Conservation (phyloP, 2,888 invertebrate genomes). For the Clunio marinus region DNA sequence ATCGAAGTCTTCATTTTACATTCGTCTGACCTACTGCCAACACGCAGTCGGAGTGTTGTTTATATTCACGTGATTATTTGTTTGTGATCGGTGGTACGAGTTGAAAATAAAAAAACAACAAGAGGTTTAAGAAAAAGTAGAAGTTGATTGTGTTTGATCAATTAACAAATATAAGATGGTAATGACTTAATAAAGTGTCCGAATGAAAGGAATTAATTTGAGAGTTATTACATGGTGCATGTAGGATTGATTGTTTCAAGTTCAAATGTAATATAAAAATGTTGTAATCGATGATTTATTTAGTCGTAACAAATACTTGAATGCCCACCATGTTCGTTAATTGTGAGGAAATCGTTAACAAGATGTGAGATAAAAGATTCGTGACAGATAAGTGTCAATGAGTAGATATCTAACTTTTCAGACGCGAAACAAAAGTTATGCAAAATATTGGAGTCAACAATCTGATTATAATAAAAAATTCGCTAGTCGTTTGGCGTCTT, state of each 20-base stretch:
- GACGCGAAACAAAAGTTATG: too few relatives aligned
- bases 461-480: too few relatives aligned
- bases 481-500: too few relatives aligned
- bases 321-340: too few relatives aligned
- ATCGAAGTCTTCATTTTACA: slow-evolving; percentile 17
- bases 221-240: background rate
- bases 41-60: background rate
- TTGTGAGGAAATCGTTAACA: too few relatives aligned
- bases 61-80: background rate
- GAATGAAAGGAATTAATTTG: too few relatives aligned
- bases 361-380: too few relatives aligned
- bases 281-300: background rate
- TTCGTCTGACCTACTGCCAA: slow-evolving; percentile 23
- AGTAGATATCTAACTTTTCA: too few relatives aligned
- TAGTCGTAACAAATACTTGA: too few relatives aligned
- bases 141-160: too few relatives aligned
- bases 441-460: too few relatives aligned
- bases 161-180: slow-evolving; percentile 17
- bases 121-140: background rate
- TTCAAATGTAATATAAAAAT: background rate
- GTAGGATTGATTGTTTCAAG: background rate
- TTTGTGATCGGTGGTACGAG: background rate
- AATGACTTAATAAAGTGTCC: slow-evolving; percentile 16
- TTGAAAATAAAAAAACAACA: background rate
- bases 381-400: too few relatives aligned